Conservation (phyloP, 2,797 vertebrate genomes). For the Malacoctenus gilli region DNA sequence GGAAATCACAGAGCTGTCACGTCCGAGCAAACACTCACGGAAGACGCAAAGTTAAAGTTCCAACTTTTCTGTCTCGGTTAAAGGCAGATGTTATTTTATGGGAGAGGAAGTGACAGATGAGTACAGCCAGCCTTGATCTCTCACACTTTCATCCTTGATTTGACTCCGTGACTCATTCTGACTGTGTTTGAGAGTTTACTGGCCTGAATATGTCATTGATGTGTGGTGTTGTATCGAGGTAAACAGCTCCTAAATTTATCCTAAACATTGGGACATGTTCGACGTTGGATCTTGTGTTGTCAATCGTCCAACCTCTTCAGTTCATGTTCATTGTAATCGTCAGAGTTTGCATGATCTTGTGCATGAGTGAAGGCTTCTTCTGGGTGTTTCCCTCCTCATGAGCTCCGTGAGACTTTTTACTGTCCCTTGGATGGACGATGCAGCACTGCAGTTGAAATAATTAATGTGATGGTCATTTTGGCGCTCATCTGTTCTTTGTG, state of each 20-base stretch:
- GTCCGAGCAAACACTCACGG: slow-evolving; percentile 18
- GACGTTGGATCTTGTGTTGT: too few species aligned
- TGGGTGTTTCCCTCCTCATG: too few species aligned
- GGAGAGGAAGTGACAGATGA: slow-evolving; percentile 33
- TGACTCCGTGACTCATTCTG: slow-evolving; percentile 35
- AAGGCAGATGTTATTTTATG: slow-evolving; percentile 34
- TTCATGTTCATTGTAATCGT: too few species aligned
- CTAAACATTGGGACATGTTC: slow-evolving; percentile 10
- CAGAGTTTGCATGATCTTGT: too few species aligned
- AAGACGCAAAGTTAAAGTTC: slow-evolving; percentile 21
- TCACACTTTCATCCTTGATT: slow-evolving; percentile 50
- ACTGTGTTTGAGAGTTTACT: slow-evolving; percentile 37
- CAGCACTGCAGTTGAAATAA: too few species aligned
- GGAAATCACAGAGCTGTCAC: slow-evolving; percentile 22
- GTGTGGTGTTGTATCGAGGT: slow-evolving; percentile 23
- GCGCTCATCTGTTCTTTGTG: not conserved
- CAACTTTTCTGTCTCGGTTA: slow-evolving; percentile 20
- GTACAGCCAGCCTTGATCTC: slow-evolving; percentile 37
- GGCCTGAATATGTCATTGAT: slow-evolving; percentile 59
- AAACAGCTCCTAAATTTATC: slow-evolving; percentile 13
- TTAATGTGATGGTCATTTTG: too few species aligned
- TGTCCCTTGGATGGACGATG: too few species aligned
- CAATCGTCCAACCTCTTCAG: too few species aligned
- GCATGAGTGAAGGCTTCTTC: too few species aligned
- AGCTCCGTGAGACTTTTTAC: too few species aligned